Conservation (phyloP, 2,113 vertebrate species). For the Desmodus rotundus region DNA sequence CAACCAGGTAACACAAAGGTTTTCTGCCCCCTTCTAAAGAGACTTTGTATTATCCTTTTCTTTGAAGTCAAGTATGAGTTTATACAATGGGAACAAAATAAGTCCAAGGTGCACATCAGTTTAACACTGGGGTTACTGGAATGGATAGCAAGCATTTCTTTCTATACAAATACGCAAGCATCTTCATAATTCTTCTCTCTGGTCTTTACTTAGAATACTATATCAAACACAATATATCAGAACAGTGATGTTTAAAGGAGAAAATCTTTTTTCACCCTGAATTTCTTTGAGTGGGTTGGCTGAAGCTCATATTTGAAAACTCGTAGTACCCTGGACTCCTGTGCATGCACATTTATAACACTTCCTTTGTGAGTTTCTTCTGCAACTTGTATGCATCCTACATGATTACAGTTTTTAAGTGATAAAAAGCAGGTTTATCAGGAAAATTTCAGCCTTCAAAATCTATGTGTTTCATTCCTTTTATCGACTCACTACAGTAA, state of each 20-base stretch:
- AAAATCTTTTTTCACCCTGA: constrained; percentile 6
- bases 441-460: constrained; percentile 22
- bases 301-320: constrained; percentile 38
- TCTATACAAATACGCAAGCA: background rate
- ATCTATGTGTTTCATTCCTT: background rate
- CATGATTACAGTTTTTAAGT: background rate
- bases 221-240: constrained; percentile 6
- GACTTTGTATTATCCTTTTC: constrained; percentile 37
- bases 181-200: background rate
- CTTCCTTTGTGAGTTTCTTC: background rate
- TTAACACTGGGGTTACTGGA: background rate
- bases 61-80: constrained; percentile 59
- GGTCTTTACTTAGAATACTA: constrained; percentile 8
- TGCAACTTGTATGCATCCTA: background rate
- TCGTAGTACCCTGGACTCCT: background rate
- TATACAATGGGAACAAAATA: constrained; percentile 10
- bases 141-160: background rate
- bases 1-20: constrained; percentile 61
- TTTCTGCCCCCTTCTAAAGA: constrained; percentile 6
- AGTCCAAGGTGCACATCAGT: background rate
- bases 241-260: constrained; percentile 26
- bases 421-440: background rate
- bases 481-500: background rate
- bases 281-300: constrained; percentile 24
- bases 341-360: background rate